Conservation (phyloP, 2,888 invertebrate species). For the Lordiphosa fenestrarum region DNA sequence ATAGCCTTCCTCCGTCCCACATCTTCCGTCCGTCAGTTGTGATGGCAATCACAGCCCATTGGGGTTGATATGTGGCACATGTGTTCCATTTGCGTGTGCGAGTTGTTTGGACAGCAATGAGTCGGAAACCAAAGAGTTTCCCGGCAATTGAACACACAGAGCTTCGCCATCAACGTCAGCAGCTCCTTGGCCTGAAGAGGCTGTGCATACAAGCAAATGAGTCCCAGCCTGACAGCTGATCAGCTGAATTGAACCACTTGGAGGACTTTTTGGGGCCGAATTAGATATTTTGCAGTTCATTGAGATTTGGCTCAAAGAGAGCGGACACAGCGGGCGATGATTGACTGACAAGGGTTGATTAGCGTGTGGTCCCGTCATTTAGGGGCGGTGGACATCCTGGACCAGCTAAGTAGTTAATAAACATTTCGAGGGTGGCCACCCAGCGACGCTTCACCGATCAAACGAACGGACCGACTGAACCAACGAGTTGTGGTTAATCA, state of each 20-base stretch:
- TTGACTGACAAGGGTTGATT: conserved; percentile 58
- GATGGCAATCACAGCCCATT: conserved; percentile 35
- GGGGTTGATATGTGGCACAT: conserved; percentile 27
- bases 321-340: conserved; percentile 16
- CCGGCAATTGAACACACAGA: conserved; percentile 54
- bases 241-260: conserved; percentile 43
- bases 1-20: neutral
- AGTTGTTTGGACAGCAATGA: conserved; percentile 53
- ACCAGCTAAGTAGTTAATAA: conserved; percentile 41
- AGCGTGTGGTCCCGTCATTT: conserved; percentile 12
- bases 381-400: conserved; percentile 18
- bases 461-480: conserved; percentile 23
- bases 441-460: conserved; percentile 24
- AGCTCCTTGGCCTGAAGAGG: conserved; percentile 16
- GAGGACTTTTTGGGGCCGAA: conserved; percentile 20
- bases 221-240: conserved; percentile 49
- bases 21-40: conserved; percentile 18
- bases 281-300: conserved; percentile 49
- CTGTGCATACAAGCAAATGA: conserved; percentile 47
- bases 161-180: conserved; percentile 24
- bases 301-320: conserved; percentile 23
- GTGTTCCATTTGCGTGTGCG: conserved; percentile 7
- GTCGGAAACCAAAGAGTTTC: conserved; percentile 61
- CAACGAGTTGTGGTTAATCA: conserved; percentile 52
- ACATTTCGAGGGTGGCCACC: conserved; percentile 18